Conservation (phyloP, 2,888 invertebrate genomes). For the Cantharis flavilabris region DNA sequence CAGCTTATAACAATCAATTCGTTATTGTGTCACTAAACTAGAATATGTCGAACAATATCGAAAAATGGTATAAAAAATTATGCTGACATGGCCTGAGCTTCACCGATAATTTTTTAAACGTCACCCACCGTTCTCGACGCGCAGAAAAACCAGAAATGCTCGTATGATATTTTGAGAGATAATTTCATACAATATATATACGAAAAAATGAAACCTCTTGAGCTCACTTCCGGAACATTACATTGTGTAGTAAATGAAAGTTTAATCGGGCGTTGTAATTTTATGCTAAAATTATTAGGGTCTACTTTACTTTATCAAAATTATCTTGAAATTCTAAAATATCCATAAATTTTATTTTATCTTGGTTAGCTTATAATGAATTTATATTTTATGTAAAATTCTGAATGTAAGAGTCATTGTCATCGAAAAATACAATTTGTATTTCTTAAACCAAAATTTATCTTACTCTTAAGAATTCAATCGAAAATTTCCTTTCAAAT, state of each 20-base stretch:
- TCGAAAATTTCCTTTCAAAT: neutral
- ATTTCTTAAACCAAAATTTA: neutral
- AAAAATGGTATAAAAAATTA: neutral
- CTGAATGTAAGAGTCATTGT: neutral
- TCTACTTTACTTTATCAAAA: neutral
- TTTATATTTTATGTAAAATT: neutral
- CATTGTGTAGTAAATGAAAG: neutral
- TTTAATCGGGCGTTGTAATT: slow-evolving; percentile 2
- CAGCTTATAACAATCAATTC: neutral
- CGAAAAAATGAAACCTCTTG: neutral
- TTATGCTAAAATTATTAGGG: slow-evolving; percentile 2
- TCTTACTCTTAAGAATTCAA: neutral
- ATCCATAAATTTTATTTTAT: neutral
- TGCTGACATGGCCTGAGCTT: neutral
- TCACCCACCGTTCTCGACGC: too few species aligned
- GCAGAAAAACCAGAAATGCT: neutral
- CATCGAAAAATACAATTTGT: neutral
- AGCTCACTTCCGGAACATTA: neutral
- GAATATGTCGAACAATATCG: neutral
- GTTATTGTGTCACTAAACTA: neutral
- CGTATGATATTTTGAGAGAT: neutral
- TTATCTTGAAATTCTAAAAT: neutral
- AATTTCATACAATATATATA: neutral
- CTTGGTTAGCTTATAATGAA: neutral
- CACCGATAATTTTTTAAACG: neutral